Evolutionary conservation across 1,140 invertebrate genomes (phyloP).

Genomic region (Akabosia matsudoensis): DNA sequence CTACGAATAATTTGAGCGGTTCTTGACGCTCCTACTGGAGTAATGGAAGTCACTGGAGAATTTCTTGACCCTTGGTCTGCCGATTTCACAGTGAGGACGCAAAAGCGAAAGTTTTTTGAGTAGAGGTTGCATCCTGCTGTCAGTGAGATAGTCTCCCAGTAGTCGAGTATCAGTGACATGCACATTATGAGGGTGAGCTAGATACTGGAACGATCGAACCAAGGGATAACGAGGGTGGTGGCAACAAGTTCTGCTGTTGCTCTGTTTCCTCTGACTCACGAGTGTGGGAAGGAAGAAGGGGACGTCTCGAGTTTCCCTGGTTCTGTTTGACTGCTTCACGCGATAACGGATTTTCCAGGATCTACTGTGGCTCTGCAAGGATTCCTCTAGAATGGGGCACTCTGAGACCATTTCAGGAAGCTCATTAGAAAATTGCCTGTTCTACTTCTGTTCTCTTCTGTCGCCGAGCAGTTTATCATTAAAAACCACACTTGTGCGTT

Average conservation of each 20-base stretch:
- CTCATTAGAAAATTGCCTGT: neutral
- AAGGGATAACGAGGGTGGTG: neutral
- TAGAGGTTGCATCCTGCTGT: slow-evolving; percentile 45
- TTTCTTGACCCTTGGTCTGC: slow-evolving; percentile 29
- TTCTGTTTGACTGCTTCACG: neutral
- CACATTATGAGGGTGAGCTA: slow-evolving; percentile 21
- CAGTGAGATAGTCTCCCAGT: slow-evolving; percentile 45
- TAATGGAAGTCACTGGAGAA: neutral
- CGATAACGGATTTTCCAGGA: neutral
- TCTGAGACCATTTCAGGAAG: slow-evolving; percentile 13
- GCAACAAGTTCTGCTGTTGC: neutral
- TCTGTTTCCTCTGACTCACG: neutral
- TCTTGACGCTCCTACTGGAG: neutral
- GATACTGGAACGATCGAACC: neutral
- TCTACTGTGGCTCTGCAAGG: too few relatives aligned
- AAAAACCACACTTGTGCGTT: neutral
- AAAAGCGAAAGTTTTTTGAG: slow-evolving; percentile 43
- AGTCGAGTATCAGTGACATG: slow-evolving; percentile 44
- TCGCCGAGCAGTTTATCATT: neutral
- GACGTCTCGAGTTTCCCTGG: slow-evolving; percentile 10
- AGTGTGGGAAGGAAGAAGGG: neutral
- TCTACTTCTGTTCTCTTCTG: neutral
- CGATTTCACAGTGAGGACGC: slow-evolving; percentile 40
- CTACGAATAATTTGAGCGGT: neutral
- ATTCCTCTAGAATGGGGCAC: neutral